phyloP scores from a whole-genome alignment of 2,888 invertebrate genomes.

The Caenorhabditis sp. region DNA sequence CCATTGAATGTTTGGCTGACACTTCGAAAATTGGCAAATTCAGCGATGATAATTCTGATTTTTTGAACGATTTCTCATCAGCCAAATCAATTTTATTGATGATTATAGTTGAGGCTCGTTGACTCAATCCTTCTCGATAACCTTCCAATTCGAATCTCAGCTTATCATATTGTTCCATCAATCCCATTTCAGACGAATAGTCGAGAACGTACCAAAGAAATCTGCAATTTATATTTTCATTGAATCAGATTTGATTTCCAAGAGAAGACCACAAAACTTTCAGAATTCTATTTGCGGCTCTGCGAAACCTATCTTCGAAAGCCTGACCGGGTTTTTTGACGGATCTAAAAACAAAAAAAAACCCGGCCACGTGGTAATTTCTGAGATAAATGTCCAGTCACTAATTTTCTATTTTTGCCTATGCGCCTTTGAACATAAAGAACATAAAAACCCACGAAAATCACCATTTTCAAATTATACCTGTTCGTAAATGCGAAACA shows the following conservation, averaged over 20 bases:
- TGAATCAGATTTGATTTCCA: background rate
- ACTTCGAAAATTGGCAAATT: slow-evolving; percentile 48
- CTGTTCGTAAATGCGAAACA: no score
- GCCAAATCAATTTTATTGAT: slow-evolving; percentile 65
- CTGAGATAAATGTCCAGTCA: no score
- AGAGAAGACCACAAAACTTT: no score
- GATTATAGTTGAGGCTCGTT: slow-evolving; percentile 53
- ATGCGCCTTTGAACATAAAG: no score
- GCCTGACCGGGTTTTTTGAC: no score
- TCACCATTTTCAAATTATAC: no score
- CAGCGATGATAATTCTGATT: slow-evolving; percentile 22
- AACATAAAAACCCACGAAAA: no score
- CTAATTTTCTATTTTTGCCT: no score
- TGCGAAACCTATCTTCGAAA: no score
- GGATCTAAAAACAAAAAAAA: no score
- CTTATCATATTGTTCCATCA: slow-evolving; percentile 76
- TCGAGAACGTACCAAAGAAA: slow-evolving; percentile 68
- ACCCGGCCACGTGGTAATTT: no score
- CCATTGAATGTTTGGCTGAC: slow-evolving; percentile 53
- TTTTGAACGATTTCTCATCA: background rate
- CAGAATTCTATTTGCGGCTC: background rate
- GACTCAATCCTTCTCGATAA: slow-evolving; percentile 51
- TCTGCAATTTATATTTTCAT: slow-evolving; percentile 17
- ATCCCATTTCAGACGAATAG: slow-evolving; percentile 41
- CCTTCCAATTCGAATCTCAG: slow-evolving; percentile 72